A percentile compares a stretch with the other conserved stretches of the same genome.
Evolutionary conservation across 2,113 vertebrate species (phyloP).

Genomic region (Zingel zingel): DNA sequence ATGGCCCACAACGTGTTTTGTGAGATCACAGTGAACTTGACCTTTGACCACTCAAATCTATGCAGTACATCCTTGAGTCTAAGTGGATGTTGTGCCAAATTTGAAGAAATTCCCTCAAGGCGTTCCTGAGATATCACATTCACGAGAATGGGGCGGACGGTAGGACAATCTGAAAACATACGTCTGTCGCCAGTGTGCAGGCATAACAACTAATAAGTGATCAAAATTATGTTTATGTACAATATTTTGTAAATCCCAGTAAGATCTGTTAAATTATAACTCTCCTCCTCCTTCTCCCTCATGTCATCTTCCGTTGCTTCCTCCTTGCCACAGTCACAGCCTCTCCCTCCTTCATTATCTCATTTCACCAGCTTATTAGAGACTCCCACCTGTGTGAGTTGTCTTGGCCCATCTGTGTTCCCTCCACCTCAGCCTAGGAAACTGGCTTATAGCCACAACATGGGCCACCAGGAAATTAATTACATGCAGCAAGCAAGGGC

Average conservation of each 20-base stretch:
- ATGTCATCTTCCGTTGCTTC: not conserved
- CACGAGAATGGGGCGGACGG: too few species aligned
- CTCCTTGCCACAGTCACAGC: constrained; percentile 36
- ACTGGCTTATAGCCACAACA: constrained; percentile 56
- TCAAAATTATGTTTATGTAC: not conserved
- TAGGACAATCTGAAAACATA: too few species aligned
- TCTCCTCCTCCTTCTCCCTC: not conserved
- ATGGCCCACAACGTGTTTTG: too few species aligned
- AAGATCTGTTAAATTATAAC: not conserved
- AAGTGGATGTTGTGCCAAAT: too few species aligned
- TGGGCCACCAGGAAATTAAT: constrained; percentile 60
- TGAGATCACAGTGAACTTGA: too few species aligned
- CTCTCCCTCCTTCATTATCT: constrained; percentile 48
- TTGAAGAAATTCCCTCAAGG: too few species aligned
- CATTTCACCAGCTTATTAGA: constrained; percentile 64
- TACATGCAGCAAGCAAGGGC: constrained; percentile 18
- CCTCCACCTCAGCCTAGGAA: constrained; percentile 36
- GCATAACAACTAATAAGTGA: not conserved
- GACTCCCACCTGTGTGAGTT: constrained; percentile 63
- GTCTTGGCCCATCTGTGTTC: constrained; percentile 60
- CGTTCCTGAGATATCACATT: too few species aligned
- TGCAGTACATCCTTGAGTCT: too few species aligned
- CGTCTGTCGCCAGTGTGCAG: too few species aligned
- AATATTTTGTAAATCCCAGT: not conserved
- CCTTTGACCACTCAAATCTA: too few species aligned